Percentiles rank a stretch among this genome's conserved stretches.
These are phyloP conservation scores for Antrozous pallidus DNA, from an alignment of 2,797 vertebrate genomes.

Conservation along the genomic window DNA sequence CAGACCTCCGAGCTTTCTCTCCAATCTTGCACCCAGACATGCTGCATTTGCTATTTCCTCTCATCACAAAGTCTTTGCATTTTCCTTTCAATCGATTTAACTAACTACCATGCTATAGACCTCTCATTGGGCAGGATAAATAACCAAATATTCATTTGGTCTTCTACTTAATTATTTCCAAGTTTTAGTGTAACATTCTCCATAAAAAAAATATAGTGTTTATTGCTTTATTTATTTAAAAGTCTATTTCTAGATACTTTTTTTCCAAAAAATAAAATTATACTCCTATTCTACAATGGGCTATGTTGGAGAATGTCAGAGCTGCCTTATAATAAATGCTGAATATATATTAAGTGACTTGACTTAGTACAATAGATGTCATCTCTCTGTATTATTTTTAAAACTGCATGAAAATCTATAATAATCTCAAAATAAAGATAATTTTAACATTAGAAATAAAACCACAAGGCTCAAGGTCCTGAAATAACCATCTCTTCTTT, in stretches of 20 bases:
- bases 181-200: not conserved
- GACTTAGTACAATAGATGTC: not conserved
- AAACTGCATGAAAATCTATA: not conserved
- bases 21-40: not conserved
- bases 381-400: not conserved
- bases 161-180: not conserved
- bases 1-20: not conserved
- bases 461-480: not conserved
- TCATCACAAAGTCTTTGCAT: not conserved
- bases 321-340: not conserved
- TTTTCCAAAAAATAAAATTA: not conserved
- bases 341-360: not conserved
- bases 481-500: not conserved
- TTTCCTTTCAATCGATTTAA: not conserved
- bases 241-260: not conserved
- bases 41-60: not conserved
- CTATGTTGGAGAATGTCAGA: not conserved
- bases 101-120: not conserved
- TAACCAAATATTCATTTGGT: not conserved
- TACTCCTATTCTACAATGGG: not conserved
- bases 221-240: not conserved
- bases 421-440: not conserved
- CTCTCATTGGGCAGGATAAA: not conserved
- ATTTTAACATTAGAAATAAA: not conserved
- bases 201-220: not conserved